These are phyloP conservation scores for Gallinago stenura DNA, from an alignment of 2,797 vertebrate genomes.

Conservation along the genomic window DNA sequence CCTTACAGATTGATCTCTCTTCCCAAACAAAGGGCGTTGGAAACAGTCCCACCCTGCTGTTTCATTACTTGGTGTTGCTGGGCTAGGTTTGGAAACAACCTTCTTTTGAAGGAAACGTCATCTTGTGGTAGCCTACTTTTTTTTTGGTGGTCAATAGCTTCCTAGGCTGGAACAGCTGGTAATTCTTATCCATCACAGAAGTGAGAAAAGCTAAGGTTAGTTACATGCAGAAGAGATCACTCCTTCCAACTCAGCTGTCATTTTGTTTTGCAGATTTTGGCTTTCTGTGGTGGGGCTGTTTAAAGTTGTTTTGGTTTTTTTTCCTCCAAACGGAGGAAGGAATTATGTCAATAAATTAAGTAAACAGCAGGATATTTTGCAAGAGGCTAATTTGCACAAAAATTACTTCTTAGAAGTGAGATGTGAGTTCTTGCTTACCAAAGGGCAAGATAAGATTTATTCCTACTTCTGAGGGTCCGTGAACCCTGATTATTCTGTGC, in stretches of 20 bases:
- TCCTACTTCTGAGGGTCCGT: background rate
- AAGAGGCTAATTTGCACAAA: background rate
- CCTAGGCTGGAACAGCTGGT: background rate
- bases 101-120: background rate
- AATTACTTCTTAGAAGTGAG: background rate
- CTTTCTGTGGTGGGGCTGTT: background rate
- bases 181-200: background rate
- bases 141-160: background rate
- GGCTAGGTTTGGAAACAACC: background rate
- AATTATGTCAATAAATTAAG: background rate
- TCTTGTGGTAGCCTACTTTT: background rate
- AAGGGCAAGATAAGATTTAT: background rate
- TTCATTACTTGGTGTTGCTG: background rate
- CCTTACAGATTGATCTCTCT: constrained; percentile 6
- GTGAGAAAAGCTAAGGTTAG: background rate
- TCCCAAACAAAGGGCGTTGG: background rate
- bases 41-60: background rate
- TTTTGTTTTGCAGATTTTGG: background rate
- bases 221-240: background rate
- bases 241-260: background rate
- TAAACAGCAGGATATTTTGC: background rate
- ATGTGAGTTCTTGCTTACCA: background rate
- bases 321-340: background rate
- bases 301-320: background rate
- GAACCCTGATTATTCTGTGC: background rate